Conservation (phyloP, 92 coral and sea anemone genomes). For the Metridium senile region DNA sequence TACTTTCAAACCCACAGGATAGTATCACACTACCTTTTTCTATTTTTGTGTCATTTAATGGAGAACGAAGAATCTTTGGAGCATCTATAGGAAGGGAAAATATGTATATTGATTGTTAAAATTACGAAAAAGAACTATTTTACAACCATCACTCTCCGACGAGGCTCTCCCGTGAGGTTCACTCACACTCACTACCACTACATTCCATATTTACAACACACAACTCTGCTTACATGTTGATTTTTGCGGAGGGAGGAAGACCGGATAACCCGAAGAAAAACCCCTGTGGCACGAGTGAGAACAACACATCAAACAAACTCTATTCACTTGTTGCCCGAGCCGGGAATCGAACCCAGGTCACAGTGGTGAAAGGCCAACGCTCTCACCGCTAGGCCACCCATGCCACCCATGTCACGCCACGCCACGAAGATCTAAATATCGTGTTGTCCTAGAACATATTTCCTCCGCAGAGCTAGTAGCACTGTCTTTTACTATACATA, state of each 20-base stretch:
- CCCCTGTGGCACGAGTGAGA: too few species aligned
- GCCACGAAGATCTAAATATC: not conserved
- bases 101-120: not conserved
- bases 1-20: constrained; percentile 26
- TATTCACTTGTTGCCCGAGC: too few species aligned
- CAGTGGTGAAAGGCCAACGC: not conserved
- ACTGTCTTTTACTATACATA: too few species aligned
- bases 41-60: constrained; percentile 10
- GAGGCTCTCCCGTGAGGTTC: too few species aligned
- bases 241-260: too few species aligned
- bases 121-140: not conserved
- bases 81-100: not conserved
- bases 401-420: not conserved
- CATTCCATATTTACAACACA: too few species aligned
- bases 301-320: too few species aligned
- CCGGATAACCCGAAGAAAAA: too few species aligned
- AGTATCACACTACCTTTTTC: constrained; percentile 18
- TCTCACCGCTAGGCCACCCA: not conserved
- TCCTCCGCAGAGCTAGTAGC: too few species aligned
- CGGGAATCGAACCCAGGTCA: too few species aligned
- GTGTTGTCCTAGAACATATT: not conserved
- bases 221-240: too few species aligned
- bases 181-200: too few species aligned
- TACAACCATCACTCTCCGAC: not conserved
- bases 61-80: not conserved